Evolutionary conservation across 2,113 vertebrate genomes (phyloP), one percentile per base, ranked within the genome.

Genomic region (Clarias batrachus): DNA sequence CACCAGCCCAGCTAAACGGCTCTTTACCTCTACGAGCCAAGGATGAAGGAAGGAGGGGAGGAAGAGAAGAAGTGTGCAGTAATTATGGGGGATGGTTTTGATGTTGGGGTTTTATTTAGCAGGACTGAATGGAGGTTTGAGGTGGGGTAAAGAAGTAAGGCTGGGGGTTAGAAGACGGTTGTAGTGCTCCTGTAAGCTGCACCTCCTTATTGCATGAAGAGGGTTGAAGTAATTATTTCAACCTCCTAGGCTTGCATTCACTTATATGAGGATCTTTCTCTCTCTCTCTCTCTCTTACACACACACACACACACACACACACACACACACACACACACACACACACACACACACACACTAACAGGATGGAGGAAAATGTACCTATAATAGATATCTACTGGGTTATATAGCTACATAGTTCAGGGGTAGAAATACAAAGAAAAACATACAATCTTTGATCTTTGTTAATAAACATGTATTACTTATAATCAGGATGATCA

Each of bases 61-160:
- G 56, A 68, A 74, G 30, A 76, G 80, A 87, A 81, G 81, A 83
- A 73, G 82, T 83, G 82, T 41, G 48, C 23, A 77, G 79, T 85
- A 87, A 87, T 89, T 87, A 87, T 74, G 60, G 81, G 48, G 80
- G 78, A 63, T 33, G 73, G 85, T 71, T 89, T 89, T 89, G 86
- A 89, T 89, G 82, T 89, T 66, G n/a, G 63, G 86, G 71, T 87
- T 85, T 84, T 87, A 84, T 87, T 87, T 86, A 84, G 65, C 48
- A 23, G 41, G 37, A 81, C 82, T 94, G 93, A 94, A 94, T 93
- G 82, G 85, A 77, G 76, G 71, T 85, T 88, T 83, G 65, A 76
- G 81, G 57, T 71, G 88, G 84, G 57, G 63, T 71, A 60, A 71
- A 83, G 66, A 85, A 56, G 82, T 59, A 87, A 78, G 81, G 56